These are phyloP conservation scores for Yponomeuta sedellus DNA, from an alignment of 2,888 invertebrate genomes.

Conservation along the genomic window DNA sequence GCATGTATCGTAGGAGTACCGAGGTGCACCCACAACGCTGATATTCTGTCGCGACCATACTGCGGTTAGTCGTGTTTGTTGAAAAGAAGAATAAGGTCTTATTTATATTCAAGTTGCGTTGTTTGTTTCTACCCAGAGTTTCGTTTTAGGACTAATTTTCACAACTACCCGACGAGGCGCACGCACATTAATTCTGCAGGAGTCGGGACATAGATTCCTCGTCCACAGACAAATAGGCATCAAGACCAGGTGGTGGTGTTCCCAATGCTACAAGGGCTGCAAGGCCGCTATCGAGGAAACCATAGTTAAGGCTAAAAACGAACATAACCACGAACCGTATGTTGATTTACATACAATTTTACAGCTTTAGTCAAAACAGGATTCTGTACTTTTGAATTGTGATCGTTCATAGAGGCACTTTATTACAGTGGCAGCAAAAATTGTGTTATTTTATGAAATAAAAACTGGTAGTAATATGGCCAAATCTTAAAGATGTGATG, in stretches of 20 bases:
- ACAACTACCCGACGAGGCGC: neutral
- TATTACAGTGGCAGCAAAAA: too few relatives aligned
- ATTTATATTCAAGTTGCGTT: neutral
- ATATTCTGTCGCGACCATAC: too few relatives aligned
- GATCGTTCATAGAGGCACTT: too few relatives aligned
- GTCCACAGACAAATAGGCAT: neutral
- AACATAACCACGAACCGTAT: slow-evolving; percentile 23
- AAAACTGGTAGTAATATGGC: too few relatives aligned
- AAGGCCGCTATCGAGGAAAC: slow-evolving; percentile 27
- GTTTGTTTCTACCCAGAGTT: neutral
- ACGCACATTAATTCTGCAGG: neutral
- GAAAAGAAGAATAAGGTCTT: too few relatives aligned
- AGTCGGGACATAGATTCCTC: neutral
- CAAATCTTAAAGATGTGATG: too few relatives aligned
- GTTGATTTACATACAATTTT: neutral
- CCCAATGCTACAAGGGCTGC: slow-evolving; percentile 36
- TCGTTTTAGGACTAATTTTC: neutral
- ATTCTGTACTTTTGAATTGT: too few relatives aligned
- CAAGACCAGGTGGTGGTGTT: slow-evolving; percentile 37
- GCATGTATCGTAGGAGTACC: too few relatives aligned
- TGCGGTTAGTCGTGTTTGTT: too few relatives aligned
- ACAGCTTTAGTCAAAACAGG: too few relatives aligned
- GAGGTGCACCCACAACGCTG: too few relatives aligned
- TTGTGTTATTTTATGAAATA: too few relatives aligned
- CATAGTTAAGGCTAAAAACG: slow-evolving; percentile 25